phyloP scores from a whole-genome alignment of 2,888 invertebrate species.

The Aleiodes alternator region DNA sequence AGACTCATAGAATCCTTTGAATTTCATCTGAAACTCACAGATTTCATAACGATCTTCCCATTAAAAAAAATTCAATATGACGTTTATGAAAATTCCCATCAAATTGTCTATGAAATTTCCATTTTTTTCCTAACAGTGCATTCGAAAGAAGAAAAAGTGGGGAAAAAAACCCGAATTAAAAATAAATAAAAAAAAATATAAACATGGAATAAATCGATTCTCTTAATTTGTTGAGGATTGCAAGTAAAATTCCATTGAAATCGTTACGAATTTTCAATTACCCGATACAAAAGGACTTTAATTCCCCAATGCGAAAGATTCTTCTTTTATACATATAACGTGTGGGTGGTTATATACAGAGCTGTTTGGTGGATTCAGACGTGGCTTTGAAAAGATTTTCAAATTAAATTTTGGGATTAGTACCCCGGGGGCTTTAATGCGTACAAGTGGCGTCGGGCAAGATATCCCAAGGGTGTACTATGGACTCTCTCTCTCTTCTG shows the following conservation, averaged over 20 bases:
- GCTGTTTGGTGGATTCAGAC: slow-evolving; percentile 49
- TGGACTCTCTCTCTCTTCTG: neutral
- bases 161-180: neutral
- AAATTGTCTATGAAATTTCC: too few relatives aligned
- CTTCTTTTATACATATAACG: slow-evolving; percentile 48
- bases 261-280: slow-evolving; percentile 74
- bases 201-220: neutral
- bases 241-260: slow-evolving; percentile 24
- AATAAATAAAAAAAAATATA: neutral
- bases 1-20: too few relatives aligned
- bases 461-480: slow-evolving; percentile 73
- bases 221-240: too few relatives aligned
- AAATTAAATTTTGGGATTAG: slow-evolving; percentile 76
- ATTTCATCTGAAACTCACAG: too few relatives aligned
- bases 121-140: too few relatives aligned
- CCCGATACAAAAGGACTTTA: slow-evolving; percentile 69
- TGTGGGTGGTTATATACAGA: slow-evolving; percentile 37
- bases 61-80: too few relatives aligned
- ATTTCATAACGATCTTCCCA: too few relatives aligned
- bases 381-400: slow-evolving; percentile 72
- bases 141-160: neutral
- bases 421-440: slow-evolving; percentile 70
- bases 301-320: slow-evolving; percentile 72
- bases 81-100: too few relatives aligned
- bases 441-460: slow-evolving; percentile 66